Evolutionary conservation across 1,140 invertebrate species (phyloP).

Genomic region (Eupeodes corollae): DNA sequence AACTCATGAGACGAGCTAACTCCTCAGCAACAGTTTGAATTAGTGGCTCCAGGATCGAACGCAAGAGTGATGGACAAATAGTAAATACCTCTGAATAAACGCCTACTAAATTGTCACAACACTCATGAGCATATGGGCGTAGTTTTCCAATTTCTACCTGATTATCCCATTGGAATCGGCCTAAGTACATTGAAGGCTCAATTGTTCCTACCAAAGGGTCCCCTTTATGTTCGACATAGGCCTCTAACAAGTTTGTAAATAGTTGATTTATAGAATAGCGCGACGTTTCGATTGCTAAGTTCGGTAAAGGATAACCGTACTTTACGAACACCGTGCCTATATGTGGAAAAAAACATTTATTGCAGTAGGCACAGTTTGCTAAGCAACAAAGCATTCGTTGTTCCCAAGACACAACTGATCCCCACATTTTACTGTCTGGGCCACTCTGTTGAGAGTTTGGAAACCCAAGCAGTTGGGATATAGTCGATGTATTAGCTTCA

Average conservation of each 20-base stretch:
- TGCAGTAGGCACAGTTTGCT: conserved; percentile 80
- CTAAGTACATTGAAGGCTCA: conserved; percentile 89
- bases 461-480: conserved; percentile 53
- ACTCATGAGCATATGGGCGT: conserved; percentile 84
- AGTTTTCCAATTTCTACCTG: conserved; percentile 63
- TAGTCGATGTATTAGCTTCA: conserved; percentile 45
- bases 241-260: conserved; percentile 60
- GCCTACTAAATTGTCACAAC: conserved; percentile 79
- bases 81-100: conserved; percentile 78
- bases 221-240: conserved; percentile 83
- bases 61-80: conserved; percentile 65
- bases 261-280: conserved; percentile 49
- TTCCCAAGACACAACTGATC: conserved; percentile 53
- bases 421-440: conserved; percentile 15
- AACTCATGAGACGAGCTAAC: conserved; percentile 72
- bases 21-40: conserved; percentile 87
- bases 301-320: conserved; percentile 61
- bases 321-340: conserved; percentile 51
- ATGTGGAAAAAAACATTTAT: conserved; percentile 57
- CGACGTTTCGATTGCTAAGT: conserved; percentile 45
- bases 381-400: conserved; percentile 72
- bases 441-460: conserved; percentile 41
- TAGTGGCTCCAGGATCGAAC: conserved; percentile 69
- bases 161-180: conserved; percentile 74
- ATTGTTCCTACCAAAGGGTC: conserved; percentile 88